These are phyloP conservation scores for Rhynchophorus ferrugineus DNA, from an alignment of 1,140 invertebrate species.

Conservation along the genomic window DNA sequence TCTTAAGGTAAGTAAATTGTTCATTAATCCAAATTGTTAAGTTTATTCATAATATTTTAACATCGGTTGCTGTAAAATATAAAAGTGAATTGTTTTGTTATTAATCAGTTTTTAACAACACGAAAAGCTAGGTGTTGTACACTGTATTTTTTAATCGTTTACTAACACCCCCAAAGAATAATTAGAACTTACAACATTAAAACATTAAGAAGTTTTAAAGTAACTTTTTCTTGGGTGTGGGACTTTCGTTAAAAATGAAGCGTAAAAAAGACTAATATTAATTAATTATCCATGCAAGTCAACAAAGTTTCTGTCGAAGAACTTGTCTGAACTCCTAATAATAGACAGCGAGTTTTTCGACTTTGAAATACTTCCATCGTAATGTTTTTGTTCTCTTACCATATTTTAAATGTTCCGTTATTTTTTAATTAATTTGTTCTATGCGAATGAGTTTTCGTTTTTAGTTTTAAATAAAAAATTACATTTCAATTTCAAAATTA, in stretches of 20 bases:
- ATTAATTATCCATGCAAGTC: slow-evolving; percentile 25
- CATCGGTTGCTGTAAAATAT: no score
- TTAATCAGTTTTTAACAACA: no score
- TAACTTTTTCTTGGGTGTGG: slow-evolving; percentile 21
- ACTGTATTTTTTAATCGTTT: slow-evolving; percentile 15
- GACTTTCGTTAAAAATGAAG: slow-evolving; percentile 22
- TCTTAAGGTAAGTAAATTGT: no score
- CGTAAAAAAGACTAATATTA: slow-evolving; percentile 23
- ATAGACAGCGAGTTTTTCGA: slow-evolving; percentile 14
- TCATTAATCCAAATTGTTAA: no score
- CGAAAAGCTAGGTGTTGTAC: no score
- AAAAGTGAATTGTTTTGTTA: no score
- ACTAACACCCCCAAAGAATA: slow-evolving; percentile 20
- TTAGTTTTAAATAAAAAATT: no score
- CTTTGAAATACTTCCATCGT: no score
- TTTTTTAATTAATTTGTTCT: background rate
- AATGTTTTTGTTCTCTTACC: no score
- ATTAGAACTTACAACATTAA: slow-evolving; percentile 24
- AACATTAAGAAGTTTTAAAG: slow-evolving; percentile 23
- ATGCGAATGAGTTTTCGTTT: no score
- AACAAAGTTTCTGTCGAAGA: slow-evolving; percentile 19
- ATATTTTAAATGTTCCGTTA: background rate
- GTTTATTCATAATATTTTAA: no score
- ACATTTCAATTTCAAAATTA: no score
- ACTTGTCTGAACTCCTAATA: slow-evolving; percentile 10